Conservation (phyloP, 2,888 invertebrate species). For the Chrysolina oricalcia region DNA sequence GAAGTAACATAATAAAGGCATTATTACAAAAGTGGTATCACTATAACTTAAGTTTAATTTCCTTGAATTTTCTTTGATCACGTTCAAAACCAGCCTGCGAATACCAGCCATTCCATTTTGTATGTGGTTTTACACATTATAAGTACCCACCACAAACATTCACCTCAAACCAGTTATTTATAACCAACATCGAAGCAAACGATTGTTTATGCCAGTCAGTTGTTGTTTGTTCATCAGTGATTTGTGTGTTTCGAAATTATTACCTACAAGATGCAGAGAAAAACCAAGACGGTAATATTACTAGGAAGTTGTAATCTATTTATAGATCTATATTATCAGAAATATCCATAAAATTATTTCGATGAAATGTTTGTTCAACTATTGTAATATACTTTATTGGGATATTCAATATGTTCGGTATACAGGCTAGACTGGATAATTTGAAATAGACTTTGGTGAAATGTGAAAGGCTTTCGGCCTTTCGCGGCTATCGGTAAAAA, state of each 20-base stretch:
- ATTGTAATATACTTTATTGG: no score
- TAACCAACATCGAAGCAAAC: neutral
- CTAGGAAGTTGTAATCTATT: neutral
- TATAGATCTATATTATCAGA: neutral
- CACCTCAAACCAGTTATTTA: neutral
- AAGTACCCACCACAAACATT: neutral
- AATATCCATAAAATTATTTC: neutral
- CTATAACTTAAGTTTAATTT: neutral
- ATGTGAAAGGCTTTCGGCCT: no score
- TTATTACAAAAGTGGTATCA: neutral
- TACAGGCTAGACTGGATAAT: no score
- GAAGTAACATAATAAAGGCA: no score
- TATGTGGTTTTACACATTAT: neutral
- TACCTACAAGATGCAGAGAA: neutral
- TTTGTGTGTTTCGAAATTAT: neutral
- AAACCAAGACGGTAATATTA: neutral
- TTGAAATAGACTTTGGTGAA: no score
- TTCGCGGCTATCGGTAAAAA: no score
- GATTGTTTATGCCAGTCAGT: neutral
- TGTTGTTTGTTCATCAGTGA: neutral
- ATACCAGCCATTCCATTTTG: neutral
- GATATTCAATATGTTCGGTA: no score
- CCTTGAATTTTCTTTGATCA: neutral
- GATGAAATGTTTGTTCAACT: no score
- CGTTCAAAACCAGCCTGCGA: neutral